Percentiles rank a stretch among this genome's conserved stretches.
phyloP scores from a whole-genome alignment of 2,113 vertebrate species.

The Rynchops niger region DNA sequence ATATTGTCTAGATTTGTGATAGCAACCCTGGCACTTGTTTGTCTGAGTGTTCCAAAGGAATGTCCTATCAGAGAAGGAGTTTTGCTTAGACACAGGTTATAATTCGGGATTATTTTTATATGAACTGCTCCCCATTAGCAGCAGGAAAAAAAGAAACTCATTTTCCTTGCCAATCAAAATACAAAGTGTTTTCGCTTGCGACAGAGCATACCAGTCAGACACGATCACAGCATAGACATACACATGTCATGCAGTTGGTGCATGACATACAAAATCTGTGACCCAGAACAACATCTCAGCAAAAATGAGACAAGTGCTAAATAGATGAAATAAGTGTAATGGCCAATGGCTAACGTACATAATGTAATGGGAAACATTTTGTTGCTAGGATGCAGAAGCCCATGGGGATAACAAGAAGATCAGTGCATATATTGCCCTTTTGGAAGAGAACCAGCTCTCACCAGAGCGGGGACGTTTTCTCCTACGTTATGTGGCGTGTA shows the following conservation, averaged over 20 bases:
- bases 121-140: background rate
- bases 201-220: background rate
- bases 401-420: conserved; percentile 77
- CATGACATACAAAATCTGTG: background rate
- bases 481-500: conserved; percentile 78
- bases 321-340: background rate
- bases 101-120: background rate
- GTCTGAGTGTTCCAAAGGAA: background rate
- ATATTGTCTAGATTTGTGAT: background rate
- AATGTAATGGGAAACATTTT: conserved; percentile 35
- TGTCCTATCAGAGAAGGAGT: background rate
- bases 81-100: background rate
- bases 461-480: conserved; percentile 49
- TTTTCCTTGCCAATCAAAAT: background rate
- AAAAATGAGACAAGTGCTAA: background rate
- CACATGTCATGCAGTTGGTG: background rate
- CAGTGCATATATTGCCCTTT: conserved; percentile 78
- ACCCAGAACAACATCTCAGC: background rate
- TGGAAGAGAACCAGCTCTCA: conserved; percentile 70
- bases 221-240: background rate
- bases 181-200: background rate
- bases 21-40: background rate
- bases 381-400: conserved; percentile 75
- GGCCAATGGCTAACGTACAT: background rate
- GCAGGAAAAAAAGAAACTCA: background rate